Base-by-base conservation (phyloP, 2,888 invertebrate species). In the Erebia aethiops region DNA sequence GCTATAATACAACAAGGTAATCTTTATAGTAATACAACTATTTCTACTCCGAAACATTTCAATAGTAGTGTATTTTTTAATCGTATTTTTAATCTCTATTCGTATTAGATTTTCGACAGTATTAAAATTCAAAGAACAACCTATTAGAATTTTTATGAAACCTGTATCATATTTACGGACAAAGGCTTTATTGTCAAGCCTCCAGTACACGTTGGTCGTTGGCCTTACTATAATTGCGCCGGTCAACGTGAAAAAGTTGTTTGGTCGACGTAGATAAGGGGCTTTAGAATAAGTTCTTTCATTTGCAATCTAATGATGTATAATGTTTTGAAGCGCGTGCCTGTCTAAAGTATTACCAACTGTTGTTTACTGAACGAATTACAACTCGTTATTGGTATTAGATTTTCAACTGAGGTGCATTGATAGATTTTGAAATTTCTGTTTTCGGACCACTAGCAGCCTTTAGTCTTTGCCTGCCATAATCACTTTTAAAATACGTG, bases 251-350 rank as follows among this genome's bases (percentile, higher is more conserved):
- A 2, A 13, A 46, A 46, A 46, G 46, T 13, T 46, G 46, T 46
- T 46, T 46, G 46, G 46, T 13, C 46, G 46, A 46, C 46, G 46
- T 46, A 46, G 11, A 46, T 13, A 13, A 46, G 13, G 13, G 11
- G 46, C 43, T 51, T 51, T 51, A n/a, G 52, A n/a, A 52, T 52
- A 49, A 14, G 71, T 35, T 35, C 1, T 5, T 35, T 35, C 54
- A 67, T 75, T 73, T 66, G 56, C 52, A 71, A 68, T 18, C 43
- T 70, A 69, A 73, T 72, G 72, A 72, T 64, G 62, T 52, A 21
- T n/a, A 70, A 35, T 35, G 7, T 69, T 74, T 64, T 8, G n/a
- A 41, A 51, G 74, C 74, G 71, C 75, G 72, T 75, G 74, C 75
- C 58, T 7, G 43, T 62, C 56, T 71, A 66, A 67, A 58, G 58